phyloP scores from a whole-genome alignment of 2,113 vertebrate genomes.

The Neogobius melanostomus region DNA sequence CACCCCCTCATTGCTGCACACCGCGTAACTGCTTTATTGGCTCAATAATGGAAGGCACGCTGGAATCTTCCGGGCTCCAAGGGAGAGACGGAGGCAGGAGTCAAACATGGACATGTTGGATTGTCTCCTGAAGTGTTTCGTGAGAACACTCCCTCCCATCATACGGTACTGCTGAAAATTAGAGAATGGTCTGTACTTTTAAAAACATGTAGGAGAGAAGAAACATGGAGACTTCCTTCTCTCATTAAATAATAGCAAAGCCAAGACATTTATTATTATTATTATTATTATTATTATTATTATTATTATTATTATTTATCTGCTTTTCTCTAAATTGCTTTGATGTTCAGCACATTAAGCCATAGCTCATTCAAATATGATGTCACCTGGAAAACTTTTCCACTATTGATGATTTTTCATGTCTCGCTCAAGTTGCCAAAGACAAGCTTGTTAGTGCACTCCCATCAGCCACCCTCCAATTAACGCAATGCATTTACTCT shows the following conservation, averaged over 20 bases:
- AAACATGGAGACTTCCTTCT: neutral
- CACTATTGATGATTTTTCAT: too few relatives aligned
- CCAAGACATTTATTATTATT: too few relatives aligned
- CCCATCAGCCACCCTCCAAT: neutral
- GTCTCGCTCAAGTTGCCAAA: too few relatives aligned
- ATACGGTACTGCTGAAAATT: neutral
- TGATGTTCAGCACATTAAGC: too few relatives aligned
- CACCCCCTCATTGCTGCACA: constrained; percentile 5
- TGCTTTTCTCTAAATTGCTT: too few relatives aligned
- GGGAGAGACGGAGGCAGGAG: constrained; percentile 4
- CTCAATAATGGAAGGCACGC: constrained; percentile 7
- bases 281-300: too few relatives aligned
- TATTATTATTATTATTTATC: too few relatives aligned
- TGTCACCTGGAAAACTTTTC: too few relatives aligned
- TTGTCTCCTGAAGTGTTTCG: constrained; percentile 7
- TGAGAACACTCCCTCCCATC: neutral
- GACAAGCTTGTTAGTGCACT: too few relatives aligned
- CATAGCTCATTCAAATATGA: too few relatives aligned
- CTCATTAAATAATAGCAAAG: too few relatives aligned
- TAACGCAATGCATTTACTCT: neutral
- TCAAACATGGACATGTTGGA: constrained; percentile 9
- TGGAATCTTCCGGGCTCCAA: neutral
- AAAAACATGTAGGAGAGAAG: neutral
- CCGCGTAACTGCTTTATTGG: constrained; percentile 11
- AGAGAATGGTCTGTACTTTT: neutral